Percentiles rank a stretch among this genome's conserved stretches.
phyloP scores from a whole-genome alignment of 2,888 invertebrate species.

The Sepioteuthis lessoniana region DNA sequence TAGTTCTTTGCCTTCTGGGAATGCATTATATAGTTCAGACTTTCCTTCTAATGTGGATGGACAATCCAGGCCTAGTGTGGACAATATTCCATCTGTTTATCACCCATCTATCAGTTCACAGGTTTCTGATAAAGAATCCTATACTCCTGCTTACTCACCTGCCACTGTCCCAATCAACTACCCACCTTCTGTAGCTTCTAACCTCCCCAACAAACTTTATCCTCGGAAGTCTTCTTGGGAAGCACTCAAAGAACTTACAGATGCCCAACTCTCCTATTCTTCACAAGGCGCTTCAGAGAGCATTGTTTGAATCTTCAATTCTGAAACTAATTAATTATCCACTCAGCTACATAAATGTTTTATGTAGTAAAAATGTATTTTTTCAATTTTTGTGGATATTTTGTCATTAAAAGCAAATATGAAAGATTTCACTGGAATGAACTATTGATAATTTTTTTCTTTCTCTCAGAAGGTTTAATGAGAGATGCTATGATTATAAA shows the following conservation, averaged over 20 bases:
- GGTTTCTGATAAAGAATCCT: slow-evolving; percentile 23
- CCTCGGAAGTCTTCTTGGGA: slow-evolving; percentile 58
- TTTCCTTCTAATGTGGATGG: background rate
- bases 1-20: background rate
- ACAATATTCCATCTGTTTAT: background rate
- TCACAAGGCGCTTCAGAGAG: background rate
- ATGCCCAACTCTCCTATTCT: slow-evolving; percentile 45
- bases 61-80: background rate
- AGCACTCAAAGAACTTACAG: slow-evolving; percentile 55
- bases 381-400: background rate
- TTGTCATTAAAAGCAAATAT: background rate
- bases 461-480: no score
- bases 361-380: background rate
- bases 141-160: background rate
- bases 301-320: slow-evolving; percentile 25
- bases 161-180: background rate
- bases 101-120: background rate
- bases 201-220: background rate
- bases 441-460: background rate
- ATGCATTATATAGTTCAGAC: background rate
- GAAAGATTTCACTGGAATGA: background rate
- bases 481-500: no score
- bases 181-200: background rate
- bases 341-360: background rate
- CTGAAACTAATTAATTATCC: background rate